phyloP scores from a whole-genome alignment of 2,113 vertebrate species.

The Nestor notabilis region DNA sequence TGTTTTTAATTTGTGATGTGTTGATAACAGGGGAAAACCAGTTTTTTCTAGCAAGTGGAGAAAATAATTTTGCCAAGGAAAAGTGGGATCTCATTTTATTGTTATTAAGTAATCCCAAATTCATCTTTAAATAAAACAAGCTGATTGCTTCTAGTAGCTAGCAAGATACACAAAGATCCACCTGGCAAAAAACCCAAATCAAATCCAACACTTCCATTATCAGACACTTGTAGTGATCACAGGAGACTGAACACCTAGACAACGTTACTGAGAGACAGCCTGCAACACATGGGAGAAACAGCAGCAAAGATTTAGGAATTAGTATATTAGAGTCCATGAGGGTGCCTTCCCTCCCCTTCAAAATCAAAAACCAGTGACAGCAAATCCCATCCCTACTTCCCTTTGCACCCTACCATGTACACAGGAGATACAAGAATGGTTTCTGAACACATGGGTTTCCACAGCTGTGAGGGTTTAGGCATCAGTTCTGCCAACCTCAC shows the following conservation, averaged over 20 bases:
- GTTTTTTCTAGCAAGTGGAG: background rate
- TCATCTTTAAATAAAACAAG: background rate
- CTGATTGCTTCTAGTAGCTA: background rate
- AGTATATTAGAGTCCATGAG: background rate
- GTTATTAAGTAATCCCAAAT: background rate
- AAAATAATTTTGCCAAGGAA: background rate
- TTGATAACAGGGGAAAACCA: background rate
- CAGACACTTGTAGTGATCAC: background rate
- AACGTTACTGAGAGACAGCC: background rate
- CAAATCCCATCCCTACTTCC: background rate
- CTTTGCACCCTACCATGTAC: rapidly evolving
- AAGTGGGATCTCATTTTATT: background rate
- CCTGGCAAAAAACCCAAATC: background rate
- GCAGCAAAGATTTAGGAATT: background rate
- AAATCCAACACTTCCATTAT: background rate
- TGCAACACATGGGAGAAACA: background rate
- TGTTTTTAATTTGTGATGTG: background rate
- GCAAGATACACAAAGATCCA: background rate
- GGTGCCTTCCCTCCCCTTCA: background rate
- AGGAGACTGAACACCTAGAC: background rate
- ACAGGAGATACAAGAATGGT: rapidly evolving
- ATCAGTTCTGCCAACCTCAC: background rate
- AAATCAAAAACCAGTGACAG: background rate
- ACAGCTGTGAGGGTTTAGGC: background rate
- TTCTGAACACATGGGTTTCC: rapidly evolving